Evolutionary conservation across 37 sponge, comb jelly and placozoan genomes (phyloP).

Genomic region (Geodia barretti): DNA sequence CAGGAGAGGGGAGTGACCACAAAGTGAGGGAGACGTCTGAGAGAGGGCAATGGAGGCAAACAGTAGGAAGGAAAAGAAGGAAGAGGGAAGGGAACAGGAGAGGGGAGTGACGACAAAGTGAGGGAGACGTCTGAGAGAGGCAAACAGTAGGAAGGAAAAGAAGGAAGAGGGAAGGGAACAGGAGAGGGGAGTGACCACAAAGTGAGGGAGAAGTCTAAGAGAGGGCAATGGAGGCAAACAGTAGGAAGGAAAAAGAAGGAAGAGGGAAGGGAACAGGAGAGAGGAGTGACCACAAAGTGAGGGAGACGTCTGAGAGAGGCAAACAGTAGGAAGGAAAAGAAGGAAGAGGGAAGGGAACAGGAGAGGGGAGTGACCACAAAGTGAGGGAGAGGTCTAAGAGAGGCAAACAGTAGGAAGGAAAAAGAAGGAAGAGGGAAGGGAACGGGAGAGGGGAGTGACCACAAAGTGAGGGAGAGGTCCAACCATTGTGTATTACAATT

Average conservation of each 20-base stretch:
- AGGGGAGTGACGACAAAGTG: too few species aligned
- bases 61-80: background rate
- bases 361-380: background rate
- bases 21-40: too few species aligned
- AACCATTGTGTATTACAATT: too few species aligned
- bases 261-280: background rate
- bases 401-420: too few species aligned
- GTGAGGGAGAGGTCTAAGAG: too few species aligned
- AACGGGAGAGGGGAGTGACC: too few species aligned
- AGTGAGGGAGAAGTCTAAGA: too few species aligned
- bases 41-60: too few species aligned
- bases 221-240: too few species aligned
- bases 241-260: background rate
- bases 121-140: too few species aligned
- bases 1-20: conserved; percentile 3
- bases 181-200: background rate
- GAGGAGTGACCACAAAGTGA: background rate
- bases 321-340: conserved; percentile 12
- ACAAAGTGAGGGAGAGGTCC: too few species aligned
- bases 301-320: too few species aligned
- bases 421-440: conserved; percentile 6
- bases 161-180: background rate
- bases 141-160: conserved; percentile 12
- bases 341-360: conserved; percentile 2
- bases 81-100: conserved; percentile 1